A percentile compares a stretch with the other conserved stretches of the same genome.
These are phyloP conservation scores for Lamellibrachia columna DNA, from an alignment of 2,888 invertebrate species.

Conservation along the genomic window DNA sequence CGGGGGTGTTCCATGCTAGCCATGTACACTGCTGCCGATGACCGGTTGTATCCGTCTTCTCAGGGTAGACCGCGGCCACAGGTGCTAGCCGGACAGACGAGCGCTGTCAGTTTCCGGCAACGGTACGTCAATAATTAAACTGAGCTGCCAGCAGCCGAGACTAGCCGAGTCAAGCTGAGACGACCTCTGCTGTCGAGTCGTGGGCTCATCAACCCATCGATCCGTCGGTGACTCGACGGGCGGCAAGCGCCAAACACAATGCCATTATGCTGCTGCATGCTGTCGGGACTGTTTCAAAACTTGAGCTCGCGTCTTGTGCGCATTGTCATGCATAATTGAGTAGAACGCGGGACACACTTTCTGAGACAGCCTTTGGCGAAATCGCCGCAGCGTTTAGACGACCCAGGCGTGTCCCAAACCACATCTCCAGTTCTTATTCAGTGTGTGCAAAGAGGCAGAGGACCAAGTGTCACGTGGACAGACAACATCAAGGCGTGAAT, in stretches of 20 bases:
- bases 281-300: slow-evolving; percentile 1
- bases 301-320: background rate
- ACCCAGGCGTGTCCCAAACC: background rate
- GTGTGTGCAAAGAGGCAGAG: too few relatives aligned
- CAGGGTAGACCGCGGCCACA: background rate
- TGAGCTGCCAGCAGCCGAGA: background rate
- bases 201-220: background rate
- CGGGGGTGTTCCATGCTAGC: slow-evolving; percentile 7
- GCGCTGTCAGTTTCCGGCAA: background rate
- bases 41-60: background rate
- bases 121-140: slow-evolving; percentile 3
- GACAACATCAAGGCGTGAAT: too few relatives aligned
- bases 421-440: background rate
- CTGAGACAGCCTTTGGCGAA: background rate
- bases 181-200: background rate
- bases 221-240: background rate
- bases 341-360: background rate
- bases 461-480: too few relatives aligned
- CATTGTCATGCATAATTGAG: background rate
- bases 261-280: background rate
- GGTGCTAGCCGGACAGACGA: background rate
- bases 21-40: background rate
- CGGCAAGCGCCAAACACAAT: background rate
- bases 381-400: background rate
- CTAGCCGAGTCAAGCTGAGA: background rate